These are phyloP conservation scores for Elaphurus davidianus DNA, from an alignment of 2,113 vertebrate genomes.

Conservation along the genomic window DNA sequence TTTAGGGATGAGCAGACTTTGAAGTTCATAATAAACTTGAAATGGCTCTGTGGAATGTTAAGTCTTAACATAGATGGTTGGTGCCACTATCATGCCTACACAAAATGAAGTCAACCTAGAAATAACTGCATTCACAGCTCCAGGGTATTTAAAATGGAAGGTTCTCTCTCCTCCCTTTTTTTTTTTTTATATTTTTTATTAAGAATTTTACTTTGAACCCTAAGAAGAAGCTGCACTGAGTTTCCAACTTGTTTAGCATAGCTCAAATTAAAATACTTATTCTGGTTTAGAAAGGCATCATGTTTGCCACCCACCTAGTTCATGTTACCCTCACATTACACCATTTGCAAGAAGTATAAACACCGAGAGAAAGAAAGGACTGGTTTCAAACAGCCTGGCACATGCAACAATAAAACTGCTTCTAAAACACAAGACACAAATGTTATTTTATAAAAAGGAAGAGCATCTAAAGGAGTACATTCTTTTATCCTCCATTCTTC, in stretches of 20 bases:
- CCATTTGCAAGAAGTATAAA: slow-evolving; percentile 80
- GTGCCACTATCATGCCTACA: slow-evolving; percentile 78
- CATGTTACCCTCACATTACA: slow-evolving; percentile 76
- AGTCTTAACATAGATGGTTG: slow-evolving; percentile 71
- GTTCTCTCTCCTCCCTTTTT: not conserved
- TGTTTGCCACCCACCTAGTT: slow-evolving; percentile 79
- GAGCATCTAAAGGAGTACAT: slow-evolving; percentile 69
- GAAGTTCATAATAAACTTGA: slow-evolving; percentile 79
- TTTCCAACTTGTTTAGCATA: slow-evolving; percentile 76
- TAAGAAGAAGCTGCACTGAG: slow-evolving; percentile 74
- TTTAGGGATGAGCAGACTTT: slow-evolving; percentile 76
- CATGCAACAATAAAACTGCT: slow-evolving; percentile 69
- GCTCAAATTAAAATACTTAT: slow-evolving; percentile 79
- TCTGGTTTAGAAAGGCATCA: slow-evolving; percentile 78
- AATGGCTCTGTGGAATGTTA: slow-evolving; percentile 79
- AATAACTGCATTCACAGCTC: slow-evolving; percentile 79
- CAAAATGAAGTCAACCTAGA: slow-evolving; percentile 79
- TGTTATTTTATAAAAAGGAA: slow-evolving; percentile 77
- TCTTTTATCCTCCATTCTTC: slow-evolving; percentile 51
- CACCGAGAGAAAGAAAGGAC: slow-evolving; percentile 77
- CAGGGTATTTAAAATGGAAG: slow-evolving; percentile 79
- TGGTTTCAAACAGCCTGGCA: slow-evolving; percentile 76
- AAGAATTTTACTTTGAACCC: slow-evolving; percentile 79
- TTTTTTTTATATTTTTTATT: slow-evolving; percentile 57
- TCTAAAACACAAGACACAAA: slow-evolving; percentile 71